phyloP scores from a whole-genome alignment of 2,797 vertebrate genomes.

The Acipenser oxyrinchus region DNA sequence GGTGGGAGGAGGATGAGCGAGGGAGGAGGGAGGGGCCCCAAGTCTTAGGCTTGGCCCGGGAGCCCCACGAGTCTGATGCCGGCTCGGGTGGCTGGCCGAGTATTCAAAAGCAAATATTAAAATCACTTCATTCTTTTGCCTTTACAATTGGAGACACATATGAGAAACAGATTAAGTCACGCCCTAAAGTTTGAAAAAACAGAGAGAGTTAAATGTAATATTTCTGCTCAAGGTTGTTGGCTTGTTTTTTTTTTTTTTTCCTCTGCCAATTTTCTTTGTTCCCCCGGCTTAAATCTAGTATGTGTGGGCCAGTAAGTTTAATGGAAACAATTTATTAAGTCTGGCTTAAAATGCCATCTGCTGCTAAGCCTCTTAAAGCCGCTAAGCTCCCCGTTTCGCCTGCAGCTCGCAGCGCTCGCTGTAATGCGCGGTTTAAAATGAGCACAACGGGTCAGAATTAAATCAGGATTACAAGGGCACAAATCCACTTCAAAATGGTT shows the following conservation, averaged over 20 bases:
- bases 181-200: conserved; percentile 41
- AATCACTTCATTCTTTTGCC: too few relatives aligned
- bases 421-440: conserved; percentile 77
- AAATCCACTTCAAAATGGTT: conserved; percentile 77
- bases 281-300: conserved; percentile 66
- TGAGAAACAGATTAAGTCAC: conserved; percentile 51
- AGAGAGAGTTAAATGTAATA: conserved; percentile 51
- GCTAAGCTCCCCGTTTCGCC: conserved; percentile 69
- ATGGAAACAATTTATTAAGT: conserved; percentile 83
- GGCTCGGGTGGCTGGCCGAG: too few relatives aligned
- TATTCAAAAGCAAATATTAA: too few relatives aligned
- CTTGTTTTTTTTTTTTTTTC: conserved; percentile 34
- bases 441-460: conserved; percentile 78
- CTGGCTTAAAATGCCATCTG: conserved; percentile 78
- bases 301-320: conserved; percentile 76
- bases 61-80: too few relatives aligned
- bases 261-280: conserved; percentile 57
- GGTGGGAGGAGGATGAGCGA: too few relatives aligned
- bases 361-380: conserved; percentile 73
- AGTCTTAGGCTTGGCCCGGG: too few relatives aligned
- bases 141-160: conserved; percentile 14
- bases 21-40: too few relatives aligned
- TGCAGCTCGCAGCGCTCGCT: conserved; percentile 65
- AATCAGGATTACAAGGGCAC: conserved; percentile 73
- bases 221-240: conserved; percentile 41